These are phyloP conservation scores for Gnatocerus cornutus DNA, from an alignment of 2,888 invertebrate genomes.

Conservation along the genomic window DNA sequence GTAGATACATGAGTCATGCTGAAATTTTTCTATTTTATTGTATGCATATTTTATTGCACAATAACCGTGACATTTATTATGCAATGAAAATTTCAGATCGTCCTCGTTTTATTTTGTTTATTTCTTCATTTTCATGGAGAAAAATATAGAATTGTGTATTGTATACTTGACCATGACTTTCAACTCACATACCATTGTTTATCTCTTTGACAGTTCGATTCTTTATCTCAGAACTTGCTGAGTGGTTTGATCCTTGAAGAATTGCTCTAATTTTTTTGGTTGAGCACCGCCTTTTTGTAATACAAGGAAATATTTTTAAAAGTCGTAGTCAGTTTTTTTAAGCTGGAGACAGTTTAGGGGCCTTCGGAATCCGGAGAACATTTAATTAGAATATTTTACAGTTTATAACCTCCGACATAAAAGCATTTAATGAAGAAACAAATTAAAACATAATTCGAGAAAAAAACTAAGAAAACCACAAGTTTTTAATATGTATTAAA, in stretches of 20 bases:
- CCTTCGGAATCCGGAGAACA: constrained; percentile 11
- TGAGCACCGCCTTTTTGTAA: constrained; percentile 22
- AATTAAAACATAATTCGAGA: not conserved
- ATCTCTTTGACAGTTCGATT: constrained; percentile 33
- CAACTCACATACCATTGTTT: constrained; percentile 30
- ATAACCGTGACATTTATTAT: constrained; percentile 21
- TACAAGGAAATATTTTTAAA: constrained; percentile 9
- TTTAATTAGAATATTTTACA: constrained; percentile 23
- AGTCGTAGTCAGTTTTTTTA: not conserved
- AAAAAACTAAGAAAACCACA: constrained; percentile 5
- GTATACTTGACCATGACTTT: constrained; percentile 32
- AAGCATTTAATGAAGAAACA: constrained; percentile 4
- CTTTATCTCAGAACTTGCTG: constrained; percentile 16
- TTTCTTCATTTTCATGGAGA: constrained; percentile 15
- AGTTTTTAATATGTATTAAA: constrained; percentile 11
- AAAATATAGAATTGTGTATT: not conserved
- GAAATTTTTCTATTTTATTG: constrained; percentile 26
- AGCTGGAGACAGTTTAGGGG: not conserved
- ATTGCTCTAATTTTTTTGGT: constrained; percentile 18
- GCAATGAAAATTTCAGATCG: constrained; percentile 9
- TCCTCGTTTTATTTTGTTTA: constrained; percentile 14
- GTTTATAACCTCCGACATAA: constrained; percentile 12
- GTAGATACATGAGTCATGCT: constrained; percentile 26
- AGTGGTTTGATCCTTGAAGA: constrained; percentile 24
- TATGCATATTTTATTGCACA: constrained; percentile 29